These are phyloP conservation scores for Poliocrania exsul DNA, from an alignment of 2,797 vertebrate genomes.

Conservation along the genomic window DNA sequence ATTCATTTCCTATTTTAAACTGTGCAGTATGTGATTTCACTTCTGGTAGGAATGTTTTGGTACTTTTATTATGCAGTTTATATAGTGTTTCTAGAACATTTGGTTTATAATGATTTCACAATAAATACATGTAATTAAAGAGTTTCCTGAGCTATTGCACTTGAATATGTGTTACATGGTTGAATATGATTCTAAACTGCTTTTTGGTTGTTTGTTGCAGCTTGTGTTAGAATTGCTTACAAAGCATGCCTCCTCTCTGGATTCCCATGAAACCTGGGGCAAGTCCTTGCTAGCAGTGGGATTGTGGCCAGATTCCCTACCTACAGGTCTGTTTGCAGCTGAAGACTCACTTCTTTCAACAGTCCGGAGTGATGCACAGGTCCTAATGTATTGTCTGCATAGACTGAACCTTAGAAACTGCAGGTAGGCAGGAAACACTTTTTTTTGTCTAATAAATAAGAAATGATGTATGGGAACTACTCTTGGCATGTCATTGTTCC, in stretches of 20 bases:
- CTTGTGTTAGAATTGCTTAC: conserved; percentile 84
- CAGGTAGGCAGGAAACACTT: conserved; percentile 75
- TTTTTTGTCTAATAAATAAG: neutral
- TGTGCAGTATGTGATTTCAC: neutral
- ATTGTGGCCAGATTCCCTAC: conserved; percentile 92
- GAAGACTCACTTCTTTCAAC: conserved; percentile 92
- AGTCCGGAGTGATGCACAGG: conserved; percentile 89
- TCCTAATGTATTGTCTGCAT: conserved; percentile 90
- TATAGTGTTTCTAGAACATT: neutral
- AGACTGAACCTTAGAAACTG: conserved; percentile 85
- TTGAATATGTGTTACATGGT: neutral
- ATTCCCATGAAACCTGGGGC: conserved; percentile 83
- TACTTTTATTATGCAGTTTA: fast-evolving
- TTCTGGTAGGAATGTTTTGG: neutral
- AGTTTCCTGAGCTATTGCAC: neutral
- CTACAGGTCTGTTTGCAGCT: conserved; percentile 84
- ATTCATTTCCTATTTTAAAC: neutral
- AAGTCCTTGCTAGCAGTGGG: conserved; percentile 86
- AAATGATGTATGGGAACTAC: neutral
- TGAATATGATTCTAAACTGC: neutral
- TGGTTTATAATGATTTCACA: neutral
- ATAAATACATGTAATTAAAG: neutral
- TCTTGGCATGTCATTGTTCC: neutral
- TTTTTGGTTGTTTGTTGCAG: conserved; percentile 69
- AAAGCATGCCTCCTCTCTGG: conserved; percentile 79